Base-by-base conservation (phyloP, 2,888 invertebrate genomes). In the Mechanitis mazaeus region DNA sequence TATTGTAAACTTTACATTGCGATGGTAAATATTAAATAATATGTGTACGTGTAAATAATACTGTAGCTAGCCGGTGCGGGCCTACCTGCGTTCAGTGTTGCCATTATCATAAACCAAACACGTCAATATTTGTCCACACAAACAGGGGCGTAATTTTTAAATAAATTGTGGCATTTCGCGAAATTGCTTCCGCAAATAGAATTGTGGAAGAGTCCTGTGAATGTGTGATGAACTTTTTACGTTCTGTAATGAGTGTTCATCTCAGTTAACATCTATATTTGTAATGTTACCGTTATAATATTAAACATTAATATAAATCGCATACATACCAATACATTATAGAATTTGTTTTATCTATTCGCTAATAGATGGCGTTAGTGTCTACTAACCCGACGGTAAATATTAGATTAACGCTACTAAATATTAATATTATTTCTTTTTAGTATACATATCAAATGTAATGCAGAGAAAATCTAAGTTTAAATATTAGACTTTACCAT, bases 81-180 rank as follows among this genome's bases (percentile, higher is more conserved):
- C 78, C 75, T 85, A 84, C 86, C 85, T 85, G 85, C 74, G 78
- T 78, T 81, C 85, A 81, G 83, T 87, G 88, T 87, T 89, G 85
- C 89, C 83, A 91, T 90, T 91, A 90, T 90, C 89, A 87, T 90
- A 89, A 89, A 87, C 88, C 90, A 90, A 91, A 91, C 86, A 91
- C 80, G 85, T 87, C 87, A 91, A 90, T 91, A 90, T 91, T 91
- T 89, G 84, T 81, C 77, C 81, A 83, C 81, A 88, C 88, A 90
- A 90, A 89, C 90, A 90, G 87, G 88, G 88, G 85, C 78, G 89
- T 90, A 90, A 90, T 90, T 91, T 91, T 91, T 91, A 90, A 90
- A 91, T 90, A 90, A 89, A 90, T 91, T 90, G 90, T 90, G 89
- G 87, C 86, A 87, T 88, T 88, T 89, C 80, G 88, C 87, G 79